Base-by-base conservation (phyloP, 2,888 invertebrate genomes). In the Cyclophora albipunctata region DNA sequence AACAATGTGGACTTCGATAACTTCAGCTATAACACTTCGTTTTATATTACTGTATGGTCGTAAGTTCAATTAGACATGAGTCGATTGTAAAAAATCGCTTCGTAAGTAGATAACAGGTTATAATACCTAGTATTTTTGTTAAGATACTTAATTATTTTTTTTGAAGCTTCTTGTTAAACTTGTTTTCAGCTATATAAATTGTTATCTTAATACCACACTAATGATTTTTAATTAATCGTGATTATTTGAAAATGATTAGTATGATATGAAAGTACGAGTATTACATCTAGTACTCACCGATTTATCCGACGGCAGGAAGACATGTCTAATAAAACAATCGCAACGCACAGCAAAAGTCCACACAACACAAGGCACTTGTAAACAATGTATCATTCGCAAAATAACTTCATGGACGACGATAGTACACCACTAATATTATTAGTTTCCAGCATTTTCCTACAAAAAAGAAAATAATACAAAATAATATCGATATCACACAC, bases 361-460 rank as follows among this genome's bases (percentile, higher is more conserved):
- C 80, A 83, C 72, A 79, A 75, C 75, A 83, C 82, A 82, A 78
- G 71, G 73, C 84, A 86, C 84, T 82, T 78, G 75, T 76, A 81
- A 81, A 84, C 72, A 77, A 75, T 80, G 81, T 85, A 86, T 88
- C 85, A 88, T 82, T 88, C 87, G 86, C 81, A 86, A 87, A 88
- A 86, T 64, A 88, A 86, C 82, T 87, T 87, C 78, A 88, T 86
- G 64, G 88, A 84, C 69, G 87, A 84, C 53, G 86, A 84, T 67
- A 88, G 78, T 80, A 87, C 87, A 85, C 84, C 83, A 87, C 87
- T 88, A 80, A 88, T 82, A 83, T 85, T 87, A 86, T 83, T 84
- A 80, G 84, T 84, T 85, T 87, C 87, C 87, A 81, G 85, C 86
- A 77, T 83, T 87, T 83, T 86, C 88, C 88, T 88, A 88, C 82